A percentile compares a stretch with the other conserved stretches of the same genome.
phyloP scores from a whole-genome alignment of 1,140 invertebrate species.

The Bursaphelenchus mucronatus region DNA sequence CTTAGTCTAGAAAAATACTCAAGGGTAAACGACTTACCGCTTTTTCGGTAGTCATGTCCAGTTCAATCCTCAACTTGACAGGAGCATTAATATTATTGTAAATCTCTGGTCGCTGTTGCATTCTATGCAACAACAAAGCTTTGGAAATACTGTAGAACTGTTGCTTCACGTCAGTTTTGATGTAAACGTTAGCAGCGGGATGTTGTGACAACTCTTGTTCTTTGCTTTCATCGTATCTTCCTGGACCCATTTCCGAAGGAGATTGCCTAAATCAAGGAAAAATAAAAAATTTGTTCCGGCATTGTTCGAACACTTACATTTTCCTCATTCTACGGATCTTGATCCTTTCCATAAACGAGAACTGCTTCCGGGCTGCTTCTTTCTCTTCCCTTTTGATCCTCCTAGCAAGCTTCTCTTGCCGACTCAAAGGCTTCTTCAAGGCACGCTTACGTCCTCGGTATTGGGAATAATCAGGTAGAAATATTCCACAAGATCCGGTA shows the following conservation, averaged over 20 bases:
- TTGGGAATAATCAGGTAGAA: constrained; percentile 2
- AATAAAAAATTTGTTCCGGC: constrained; percentile 1
- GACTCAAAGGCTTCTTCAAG: constrained; percentile 42
- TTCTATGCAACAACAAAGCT: constrained; percentile 51
- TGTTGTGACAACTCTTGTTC: constrained; percentile 40
- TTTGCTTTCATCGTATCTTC: constrained; percentile 43
- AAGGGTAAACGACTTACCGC: constrained; percentile 31
- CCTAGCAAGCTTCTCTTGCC: constrained; percentile 43
- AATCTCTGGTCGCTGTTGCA: constrained; percentile 51
- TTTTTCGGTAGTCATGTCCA: constrained; percentile 59
- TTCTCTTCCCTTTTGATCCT: constrained; percentile 53
- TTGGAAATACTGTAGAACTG: constrained; percentile 50
- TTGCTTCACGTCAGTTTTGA: constrained; percentile 39
- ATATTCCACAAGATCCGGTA: too few relatives aligned
- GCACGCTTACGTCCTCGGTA: constrained; percentile 54
- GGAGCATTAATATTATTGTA: constrained; percentile 55
- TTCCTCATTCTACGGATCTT: constrained; percentile 53
- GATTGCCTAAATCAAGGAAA: constrained; percentile 43
- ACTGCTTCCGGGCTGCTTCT: constrained; percentile 58
- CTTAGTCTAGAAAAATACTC: constrained; percentile 51
- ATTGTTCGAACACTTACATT: constrained; percentile 39
- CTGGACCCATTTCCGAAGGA: constrained; percentile 52
- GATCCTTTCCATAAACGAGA: constrained; percentile 57
- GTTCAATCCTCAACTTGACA: constrained; percentile 50
- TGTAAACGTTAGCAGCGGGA: constrained; percentile 44